These are phyloP conservation scores for Tangara arthus DNA, from an alignment of 2,797 vertebrate genomes.

Conservation along the genomic window DNA sequence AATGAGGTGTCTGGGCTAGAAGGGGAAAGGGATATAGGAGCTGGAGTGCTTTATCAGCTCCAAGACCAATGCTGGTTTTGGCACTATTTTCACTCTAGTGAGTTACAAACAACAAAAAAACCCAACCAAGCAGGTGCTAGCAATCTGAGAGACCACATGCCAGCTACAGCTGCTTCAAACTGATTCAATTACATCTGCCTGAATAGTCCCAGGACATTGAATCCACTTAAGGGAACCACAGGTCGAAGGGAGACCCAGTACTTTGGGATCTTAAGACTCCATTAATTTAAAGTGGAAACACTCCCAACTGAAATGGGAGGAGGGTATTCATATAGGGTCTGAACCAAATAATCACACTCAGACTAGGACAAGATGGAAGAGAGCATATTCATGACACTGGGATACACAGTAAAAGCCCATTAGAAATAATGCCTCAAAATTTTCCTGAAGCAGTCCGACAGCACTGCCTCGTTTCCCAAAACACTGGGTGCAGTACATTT, in stretches of 20 bases:
- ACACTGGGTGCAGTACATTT: constrained; percentile 75
- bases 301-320: background rate
- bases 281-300: constrained; percentile 19
- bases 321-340: background rate
- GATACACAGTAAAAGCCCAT: constrained; percentile 40
- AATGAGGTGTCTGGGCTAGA: constrained; percentile 59
- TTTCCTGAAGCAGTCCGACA: constrained; percentile 61
- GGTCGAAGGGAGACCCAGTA: constrained; percentile 13
- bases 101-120: constrained; percentile 53
- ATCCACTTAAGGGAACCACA: constrained; percentile 58
- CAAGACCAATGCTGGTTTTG: constrained; percentile 77
- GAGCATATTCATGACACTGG: background rate
- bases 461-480: constrained; percentile 69
- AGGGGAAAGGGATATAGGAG: constrained; percentile 57
- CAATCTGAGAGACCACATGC: constrained; percentile 78
- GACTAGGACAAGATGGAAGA: background rate
- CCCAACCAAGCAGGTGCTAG: constrained; percentile 75
- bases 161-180: constrained; percentile 80
- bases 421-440: constrained; percentile 44
- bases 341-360: background rate
- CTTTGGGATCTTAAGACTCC: background rate
- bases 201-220: constrained; percentile 73
- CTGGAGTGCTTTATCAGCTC: constrained; percentile 70
- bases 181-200: constrained; percentile 79
- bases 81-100: constrained; percentile 70